Percentiles rank a stretch among this genome's conserved stretches.
Conservation (phyloP, 2,888 invertebrate species). For the Cheilosia impressa region DNA sequence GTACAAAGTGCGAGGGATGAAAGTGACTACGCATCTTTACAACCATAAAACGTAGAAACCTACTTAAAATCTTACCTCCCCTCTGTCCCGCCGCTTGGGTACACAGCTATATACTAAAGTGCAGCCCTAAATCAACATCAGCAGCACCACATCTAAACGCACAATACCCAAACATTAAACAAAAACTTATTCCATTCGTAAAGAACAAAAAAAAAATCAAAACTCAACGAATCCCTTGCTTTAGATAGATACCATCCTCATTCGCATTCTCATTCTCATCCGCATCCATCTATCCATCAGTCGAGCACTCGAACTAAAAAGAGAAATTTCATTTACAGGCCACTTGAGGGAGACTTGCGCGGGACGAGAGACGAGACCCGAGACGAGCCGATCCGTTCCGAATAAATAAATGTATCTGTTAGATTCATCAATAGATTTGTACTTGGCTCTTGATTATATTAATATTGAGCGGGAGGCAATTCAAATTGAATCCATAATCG, state of each 20-base stretch:
- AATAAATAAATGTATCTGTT: slow-evolving; percentile 75
- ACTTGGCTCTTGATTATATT: slow-evolving; percentile 75
- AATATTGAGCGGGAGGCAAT: slow-evolving; percentile 72
- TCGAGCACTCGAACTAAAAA: slow-evolving; percentile 58
- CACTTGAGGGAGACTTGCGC: slow-evolving; percentile 43
- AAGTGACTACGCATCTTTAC: slow-evolving; percentile 69
- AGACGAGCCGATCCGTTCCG: slow-evolving; percentile 36
- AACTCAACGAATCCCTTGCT: slow-evolving; percentile 65
- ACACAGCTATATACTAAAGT: slow-evolving; percentile 48
- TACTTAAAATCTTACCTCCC: slow-evolving; percentile 41
- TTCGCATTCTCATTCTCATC: not conserved
- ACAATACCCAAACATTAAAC: slow-evolving; percentile 51
- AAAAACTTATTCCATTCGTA: slow-evolving; percentile 63
- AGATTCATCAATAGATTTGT: slow-evolving; percentile 75
- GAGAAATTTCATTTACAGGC: slow-evolving; percentile 68
- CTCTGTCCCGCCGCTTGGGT: not conserved
- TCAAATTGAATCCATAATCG: slow-evolving; percentile 65
- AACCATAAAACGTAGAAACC: slow-evolving; percentile 58
- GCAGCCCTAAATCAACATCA: slow-evolving; percentile 74
- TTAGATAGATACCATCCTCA: not conserved
- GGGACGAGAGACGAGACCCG: slow-evolving; percentile 8
- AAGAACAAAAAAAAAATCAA: slow-evolving; percentile 69
- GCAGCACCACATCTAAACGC: slow-evolving; percentile 58
- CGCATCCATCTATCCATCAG: slow-evolving; percentile 67
- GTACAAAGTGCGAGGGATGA: slow-evolving; percentile 53